Conservation (phyloP, 1,140 invertebrate species). For the Heliconius eleuchia region DNA sequence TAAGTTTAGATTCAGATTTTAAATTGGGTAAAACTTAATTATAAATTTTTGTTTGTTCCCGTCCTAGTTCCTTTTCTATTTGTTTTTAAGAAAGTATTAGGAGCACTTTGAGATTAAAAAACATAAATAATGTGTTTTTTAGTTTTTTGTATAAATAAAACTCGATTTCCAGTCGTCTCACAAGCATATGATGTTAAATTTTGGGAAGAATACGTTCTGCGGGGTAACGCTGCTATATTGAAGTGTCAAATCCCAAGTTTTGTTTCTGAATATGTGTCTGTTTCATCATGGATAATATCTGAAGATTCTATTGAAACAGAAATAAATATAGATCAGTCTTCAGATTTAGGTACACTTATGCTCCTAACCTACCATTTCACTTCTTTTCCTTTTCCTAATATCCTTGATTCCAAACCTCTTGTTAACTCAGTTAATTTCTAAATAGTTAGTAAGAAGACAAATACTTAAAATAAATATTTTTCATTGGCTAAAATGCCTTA, state of each 20-base stretch:
- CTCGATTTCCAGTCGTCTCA: constrained; percentile 87
- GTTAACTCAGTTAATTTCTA: not conserved
- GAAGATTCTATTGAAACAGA: constrained; percentile 78
- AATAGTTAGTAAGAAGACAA: not conserved
- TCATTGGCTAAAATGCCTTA: constrained; percentile 26
- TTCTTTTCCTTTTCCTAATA: constrained; percentile 8
- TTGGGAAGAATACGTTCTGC: constrained; percentile 93
- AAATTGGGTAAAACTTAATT: constrained; percentile 61
- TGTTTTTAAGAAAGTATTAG: not conserved
- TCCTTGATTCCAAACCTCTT: not conserved
- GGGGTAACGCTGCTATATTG: constrained; percentile 93
- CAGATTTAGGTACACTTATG: constrained; percentile 57
- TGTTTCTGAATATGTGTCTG: constrained; percentile 90
- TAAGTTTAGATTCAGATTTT: constrained; percentile 57
- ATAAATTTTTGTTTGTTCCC: not conserved
- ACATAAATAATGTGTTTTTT: not conserved
- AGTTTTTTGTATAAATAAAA: not conserved
- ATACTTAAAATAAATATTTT: constrained; percentile 1
- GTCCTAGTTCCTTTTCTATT: not conserved
- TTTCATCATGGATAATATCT: constrained; percentile 88
- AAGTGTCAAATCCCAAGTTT: constrained; percentile 94
- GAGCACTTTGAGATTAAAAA: not conserved
- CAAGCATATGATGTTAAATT: constrained; percentile 93
- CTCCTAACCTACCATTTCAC: constrained; percentile 10
- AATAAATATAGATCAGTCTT: constrained; percentile 62